Base-by-base conservation (phyloP, 1,140 invertebrate genomes). In the Vollenhovia emeryi region DNA sequence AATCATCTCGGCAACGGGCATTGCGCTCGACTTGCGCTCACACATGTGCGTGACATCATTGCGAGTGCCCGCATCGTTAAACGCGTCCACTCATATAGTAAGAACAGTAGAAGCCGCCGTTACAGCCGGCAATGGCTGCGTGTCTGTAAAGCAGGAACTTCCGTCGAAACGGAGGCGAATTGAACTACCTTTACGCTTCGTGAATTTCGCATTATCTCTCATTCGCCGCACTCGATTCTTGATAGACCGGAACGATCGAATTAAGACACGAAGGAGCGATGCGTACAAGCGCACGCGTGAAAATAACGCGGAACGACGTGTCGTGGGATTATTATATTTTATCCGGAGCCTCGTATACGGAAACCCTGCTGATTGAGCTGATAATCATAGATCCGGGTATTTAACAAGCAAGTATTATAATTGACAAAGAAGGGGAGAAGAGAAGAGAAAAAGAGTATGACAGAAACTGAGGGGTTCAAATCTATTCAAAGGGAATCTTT, bases 91-190 rank as follows among this genome's bases (percentile, higher is more conserved):
- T 43, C 45, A 48, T 73, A 78, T 57, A 76, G 69, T 82, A 85
- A 90, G 89, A 90, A 90, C 75, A 79, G 69, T 30, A 76, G 68
- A 90, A 86, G 79, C 79, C 83, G 87, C 60, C 87, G 86, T 73
- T 82, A 82, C n/a, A 52, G 24, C 24, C 74, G 59, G n/a, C 62
- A 87, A 89, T 76, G 69, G 86, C 80, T 64, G 71, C 66, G 71
- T 62, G 83, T 90, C 64, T 73, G 86, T 84, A 88, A 91, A 91
- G 90, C 91, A 90, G 90, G 83, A 90, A 91, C 88, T 91, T 92
- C 91, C 91, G 91, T 89, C 86, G 90, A 91, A 91, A 91, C 90
- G 79, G 85, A 90, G 82, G 75, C 80, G 84, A 90, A 91, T 91
- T 90, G 55, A 89, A 83, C 85, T 83, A 90, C 82, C 85, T 91